A percentile compares a stretch with the other conserved stretches of the same genome.
phyloP scores from a whole-genome alignment of 2,888 invertebrate species.

The Neoaliturus tenellus region DNA sequence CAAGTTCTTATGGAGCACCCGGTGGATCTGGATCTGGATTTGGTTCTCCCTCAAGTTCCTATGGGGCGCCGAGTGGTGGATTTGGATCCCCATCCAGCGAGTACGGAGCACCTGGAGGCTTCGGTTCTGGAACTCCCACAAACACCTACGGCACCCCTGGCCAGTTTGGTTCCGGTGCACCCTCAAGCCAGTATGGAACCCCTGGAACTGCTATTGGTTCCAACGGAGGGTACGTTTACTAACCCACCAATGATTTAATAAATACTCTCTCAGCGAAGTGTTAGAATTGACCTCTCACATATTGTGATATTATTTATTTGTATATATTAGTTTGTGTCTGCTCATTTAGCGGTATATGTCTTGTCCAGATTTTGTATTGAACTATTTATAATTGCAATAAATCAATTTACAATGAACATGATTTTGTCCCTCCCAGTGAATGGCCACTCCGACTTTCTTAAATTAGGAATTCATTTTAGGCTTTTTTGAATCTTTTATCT shows the following conservation, averaged over 20 bases:
- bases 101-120: slow-evolving; percentile 71
- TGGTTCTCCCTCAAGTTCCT: slow-evolving; percentile 70
- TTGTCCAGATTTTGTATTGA: neutral
- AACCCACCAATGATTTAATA: neutral
- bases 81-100: slow-evolving; percentile 68
- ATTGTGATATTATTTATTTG: slow-evolving; percentile 50
- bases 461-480: no score
- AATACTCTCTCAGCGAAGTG: slow-evolving; percentile 11
- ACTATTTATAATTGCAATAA: neutral
- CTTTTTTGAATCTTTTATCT: no score
- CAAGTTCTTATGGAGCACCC: slow-evolving; percentile 69
- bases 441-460: no score
- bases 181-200: slow-evolving; percentile 73
- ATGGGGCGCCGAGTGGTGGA: slow-evolving; percentile 70
- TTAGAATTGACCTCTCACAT: neutral
- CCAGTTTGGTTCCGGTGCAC: slow-evolving; percentile 7
- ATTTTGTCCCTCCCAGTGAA: no score
- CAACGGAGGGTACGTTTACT: slow-evolving; percentile 48
- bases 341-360: slow-evolving; percentile 6
- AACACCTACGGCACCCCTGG: slow-evolving; percentile 47
- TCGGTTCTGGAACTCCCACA: slow-evolving; percentile 11
- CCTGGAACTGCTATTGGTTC: slow-evolving; percentile 23
- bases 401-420: no score
- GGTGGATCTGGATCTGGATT: slow-evolving; percentile 46
- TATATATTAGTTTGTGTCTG: slow-evolving; percentile 13